Evolutionary conservation across 2,797 vertebrate species (phyloP).

Genomic region (Cuniculus paca): DNA sequence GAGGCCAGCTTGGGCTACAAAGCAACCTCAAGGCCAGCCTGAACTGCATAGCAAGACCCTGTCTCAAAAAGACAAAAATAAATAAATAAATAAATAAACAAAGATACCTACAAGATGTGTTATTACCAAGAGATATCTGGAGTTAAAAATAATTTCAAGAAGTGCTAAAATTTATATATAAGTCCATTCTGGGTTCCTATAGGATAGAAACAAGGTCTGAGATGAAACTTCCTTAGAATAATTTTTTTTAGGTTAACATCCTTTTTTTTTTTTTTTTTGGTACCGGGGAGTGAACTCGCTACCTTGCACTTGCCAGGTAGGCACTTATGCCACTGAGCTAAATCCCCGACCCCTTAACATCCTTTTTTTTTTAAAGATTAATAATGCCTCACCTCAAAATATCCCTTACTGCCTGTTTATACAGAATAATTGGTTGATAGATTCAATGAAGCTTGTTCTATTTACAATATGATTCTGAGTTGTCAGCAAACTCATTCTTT

Average conservation of each 20-base stretch:
- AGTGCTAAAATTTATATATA: slow-evolving; percentile 3
- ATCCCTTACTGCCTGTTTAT: background rate
- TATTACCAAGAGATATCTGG: background rate
- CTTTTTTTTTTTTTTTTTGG: background rate
- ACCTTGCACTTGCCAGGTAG: too few species aligned
- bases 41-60: too few species aligned
- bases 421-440: background rate
- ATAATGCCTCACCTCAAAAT: slow-evolving; percentile 19
- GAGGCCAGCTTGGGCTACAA: too few species aligned
- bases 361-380: background rate
- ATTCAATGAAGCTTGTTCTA: background rate
- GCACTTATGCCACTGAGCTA: too few species aligned
- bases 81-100: too few species aligned
- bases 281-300: too few species aligned
- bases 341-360: too few species aligned
- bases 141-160: slow-evolving; percentile 19
- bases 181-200: background rate
- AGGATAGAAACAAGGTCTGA: background rate
- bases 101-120: slow-evolving; percentile 13
- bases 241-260: background rate
- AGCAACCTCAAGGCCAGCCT: too few species aligned
- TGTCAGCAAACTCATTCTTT: slow-evolving; percentile 35
- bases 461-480: background rate
- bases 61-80: too few species aligned
- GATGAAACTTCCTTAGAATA: background rate